A percentile compares a stretch with the other conserved stretches of the same genome.
These are phyloP conservation scores for Onychomys leucogaster DNA, from an alignment of 2,797 vertebrate genomes.

Conservation along the genomic window DNA sequence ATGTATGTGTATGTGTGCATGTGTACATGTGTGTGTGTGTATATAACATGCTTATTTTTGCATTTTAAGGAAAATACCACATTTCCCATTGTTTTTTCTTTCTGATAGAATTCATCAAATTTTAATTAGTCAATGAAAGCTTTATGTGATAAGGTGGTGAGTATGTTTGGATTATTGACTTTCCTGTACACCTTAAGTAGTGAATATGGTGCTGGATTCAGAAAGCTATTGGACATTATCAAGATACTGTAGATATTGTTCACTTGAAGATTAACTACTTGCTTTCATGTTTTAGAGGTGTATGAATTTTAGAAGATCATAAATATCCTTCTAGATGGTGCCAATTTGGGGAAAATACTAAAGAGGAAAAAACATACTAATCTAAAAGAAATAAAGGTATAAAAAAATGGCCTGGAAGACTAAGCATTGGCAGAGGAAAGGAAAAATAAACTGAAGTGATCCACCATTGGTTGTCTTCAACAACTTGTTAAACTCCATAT, in stretches of 20 bases:
- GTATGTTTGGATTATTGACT: not conserved
- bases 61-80: not conserved
- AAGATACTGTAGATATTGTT: not conserved
- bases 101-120: not conserved
- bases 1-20: not conserved
- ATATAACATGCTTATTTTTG: not conserved
- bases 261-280: not conserved
- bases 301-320: not conserved
- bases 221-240: not conserved
- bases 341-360: not conserved
- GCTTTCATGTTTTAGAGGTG: not conserved
- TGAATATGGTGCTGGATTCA: no score
- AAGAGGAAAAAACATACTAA: not conserved
- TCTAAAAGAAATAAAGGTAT: not conserved
- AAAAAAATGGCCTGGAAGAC: not conserved
- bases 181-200: not conserved
- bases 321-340: not conserved
- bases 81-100: conserved; percentile 30
- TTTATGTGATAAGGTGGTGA: not conserved
- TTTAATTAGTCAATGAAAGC: not conserved
- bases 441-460: not conserved
- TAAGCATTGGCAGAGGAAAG: not conserved
- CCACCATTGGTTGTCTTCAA: not conserved
- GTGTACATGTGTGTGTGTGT: not conserved
- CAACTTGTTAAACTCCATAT: not conserved